Conservation (phyloP, 2,888 invertebrate genomes). For the Thymelicus sylvestris region DNA sequence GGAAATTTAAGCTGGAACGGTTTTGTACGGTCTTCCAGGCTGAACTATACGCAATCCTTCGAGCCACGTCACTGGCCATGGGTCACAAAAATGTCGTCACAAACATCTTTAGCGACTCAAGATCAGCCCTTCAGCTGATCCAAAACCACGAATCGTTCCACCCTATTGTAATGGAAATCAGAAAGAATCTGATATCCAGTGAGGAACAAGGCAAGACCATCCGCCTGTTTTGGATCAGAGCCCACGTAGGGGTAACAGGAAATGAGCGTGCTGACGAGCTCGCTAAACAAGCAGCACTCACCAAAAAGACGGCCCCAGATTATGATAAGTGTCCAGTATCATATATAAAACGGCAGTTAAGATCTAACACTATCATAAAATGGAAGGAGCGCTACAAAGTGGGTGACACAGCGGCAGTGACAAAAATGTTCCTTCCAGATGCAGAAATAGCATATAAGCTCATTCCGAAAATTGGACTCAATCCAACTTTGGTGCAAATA, state of each 20-base stretch:
- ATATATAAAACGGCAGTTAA: neutral
- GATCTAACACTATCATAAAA: neutral
- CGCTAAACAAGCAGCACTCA: conserved; percentile 3
- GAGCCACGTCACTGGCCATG: neutral
- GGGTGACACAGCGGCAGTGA: neutral
- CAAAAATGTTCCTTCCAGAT: neutral
- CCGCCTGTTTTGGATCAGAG: conserved; percentile 4
- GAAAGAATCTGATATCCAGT: neutral
- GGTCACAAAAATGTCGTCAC: no score
- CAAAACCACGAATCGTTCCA: neutral
- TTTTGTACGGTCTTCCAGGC: conserved; percentile 13
- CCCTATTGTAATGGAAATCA: neutral
- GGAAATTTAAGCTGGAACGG: conserved; percentile 1
- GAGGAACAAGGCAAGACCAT: neutral
- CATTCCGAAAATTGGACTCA: neutral
- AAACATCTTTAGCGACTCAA: conserved; percentile 13
- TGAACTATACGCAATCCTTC: neutral
- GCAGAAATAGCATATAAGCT: neutral
- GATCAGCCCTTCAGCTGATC: neutral
- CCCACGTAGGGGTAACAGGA: neutral
- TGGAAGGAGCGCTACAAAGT: neutral
- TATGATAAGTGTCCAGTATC: conserved; percentile 1
- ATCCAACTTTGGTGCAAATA: neutral
- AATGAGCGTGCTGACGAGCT: conserved; percentile 15
- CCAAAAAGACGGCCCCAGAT: neutral